Base-by-base conservation (phyloP, 2,797 vertebrate genomes). In the Bradypodion ventrale region DNA sequence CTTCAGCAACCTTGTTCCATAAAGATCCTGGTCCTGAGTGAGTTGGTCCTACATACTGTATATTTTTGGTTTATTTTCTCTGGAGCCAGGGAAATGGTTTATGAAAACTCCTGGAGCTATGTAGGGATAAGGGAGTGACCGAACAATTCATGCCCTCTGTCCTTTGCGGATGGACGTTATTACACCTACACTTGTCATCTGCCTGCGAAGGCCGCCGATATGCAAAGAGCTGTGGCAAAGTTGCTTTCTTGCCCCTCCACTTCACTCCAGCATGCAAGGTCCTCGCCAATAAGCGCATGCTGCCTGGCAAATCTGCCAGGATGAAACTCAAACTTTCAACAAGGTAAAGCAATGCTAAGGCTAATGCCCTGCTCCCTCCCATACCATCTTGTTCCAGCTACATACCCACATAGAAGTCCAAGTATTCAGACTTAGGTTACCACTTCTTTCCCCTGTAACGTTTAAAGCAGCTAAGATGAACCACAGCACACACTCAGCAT, bases 401-500 rank as follows among this genome's bases (percentile, higher is more conserved):
- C 72, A 37, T 56, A 49, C 19, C 32, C 21, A 32, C 40, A 46
- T 35, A 69, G 15, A 75, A 75, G n/a, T 15, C 5, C 56, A 49
- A 37, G 0, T 13, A n/a, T 75, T 12, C 7, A 4, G 6, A 77
- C 83, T 78, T 0, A 9, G 29, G 89, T 91, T 75, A 10, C 27
- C 32, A 21, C 84, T 2, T 83, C 87, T 85, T 81, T 83, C 85
- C 1, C 90, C 92, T 92, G 89, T 90, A 92, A 89, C 42, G 62
- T n/a, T 62, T 83, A 85, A 74, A 35, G 72, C 25, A 2, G 90
- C 88, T 68, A n/a, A 56, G 21, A 69, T 29, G 42, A 15, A 35
- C 73, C 25, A n/a, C 25, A 63, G 42, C 52, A 78, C 72, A 78
- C 65, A 37, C 0, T 74, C 27, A 5, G 85, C 85, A 75, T 86